Evolutionary conservation across 2,113 vertebrate species (phyloP), one percentile per base, ranked within the genome.

Genomic region (Corvus moneduloides): DNA sequence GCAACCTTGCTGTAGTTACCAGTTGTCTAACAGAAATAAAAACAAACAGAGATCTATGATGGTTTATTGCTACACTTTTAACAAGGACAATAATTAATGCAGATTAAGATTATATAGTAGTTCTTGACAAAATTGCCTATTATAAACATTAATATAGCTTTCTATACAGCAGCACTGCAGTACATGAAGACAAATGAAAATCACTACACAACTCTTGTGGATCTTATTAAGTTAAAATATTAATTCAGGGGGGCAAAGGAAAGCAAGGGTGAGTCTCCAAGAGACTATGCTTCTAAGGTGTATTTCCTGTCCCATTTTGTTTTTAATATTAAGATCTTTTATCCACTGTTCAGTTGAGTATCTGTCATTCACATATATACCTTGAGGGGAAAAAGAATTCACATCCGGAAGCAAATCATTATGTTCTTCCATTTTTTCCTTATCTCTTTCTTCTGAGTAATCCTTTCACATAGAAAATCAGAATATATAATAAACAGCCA

Each of bases 1-100:
- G 58, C 78, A 90, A 92, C 52, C 26, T 43, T 78, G 79, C 43
- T 58, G n/a, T n/a, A 93, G 89, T 80, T 95, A 97, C 44, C 74
- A 68, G n/a, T 30, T 64, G 61, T 82, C 78, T 93, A 93, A 96
- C 15, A 96, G 68, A 96, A 66, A 94, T 5, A 52, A 44, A 73
- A 90, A 91, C 84, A 97, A 96, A 97, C 61, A 93, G 64, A 91
- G 84, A 96, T 95, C 84, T 92, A 83, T 5, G 13, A 64, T 39
- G 6, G 27, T 83, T 94, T 91, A 89, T 66, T 55, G 26, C 27
- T 91, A 64, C 54, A 52, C 78, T 94, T 96, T 67, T 74, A 96
- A 97, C 94, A 96, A 97, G 90, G 87, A 71, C 91, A 97, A 87
- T 97, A 97, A 97, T 98, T 97, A 97, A 97, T 92, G 84, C 54